Base-by-base conservation (phyloP, 2,888 invertebrate genomes). In the Carabus problematicus region DNA sequence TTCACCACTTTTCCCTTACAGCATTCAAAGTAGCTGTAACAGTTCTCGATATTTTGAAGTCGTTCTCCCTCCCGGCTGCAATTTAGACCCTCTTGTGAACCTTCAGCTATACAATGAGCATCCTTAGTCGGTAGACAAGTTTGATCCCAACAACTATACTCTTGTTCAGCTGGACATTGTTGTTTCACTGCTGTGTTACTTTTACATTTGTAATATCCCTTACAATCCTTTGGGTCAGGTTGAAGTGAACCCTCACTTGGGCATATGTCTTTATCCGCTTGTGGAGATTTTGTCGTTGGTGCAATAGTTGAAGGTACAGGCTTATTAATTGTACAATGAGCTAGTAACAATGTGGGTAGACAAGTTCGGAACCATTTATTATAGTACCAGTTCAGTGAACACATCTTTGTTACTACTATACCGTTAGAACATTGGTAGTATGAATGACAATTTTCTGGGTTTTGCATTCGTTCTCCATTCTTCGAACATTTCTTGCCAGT, bases 301-400 rank as follows among this genome's bases (percentile, higher is more conserved):
- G 63, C 49, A 18, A 18, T 11, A 0, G 9, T 41, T 41, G 52
- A 3, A 9, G 63, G 19, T 63, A 41, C 49, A 42, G 52, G 54
- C 40, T 16, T 8, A 19, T 52, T 52, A 40, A 8, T 54, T 49
- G 39, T 54, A 40, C n/a, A n/a, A 16, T 18, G 9, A 54, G 63
- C 1, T 29, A 29, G 29, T 29, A 29, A 29, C 6, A 29, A 29
- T 29, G 43, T 42, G 29, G 67, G 19, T 16, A 29, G 14, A 54
- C 67, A 67, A 19, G 42, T 54, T 8, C 40, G 3, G 16, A 67
- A 67, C 67, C 67, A 67, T 60, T 60, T 67, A 18, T 52, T 67
- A 29, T 60, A 67, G 19, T 11, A 67, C 59, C 41, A 14, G 4
- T 54, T 60, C 11, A 43, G 3, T 11, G 8, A 0, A 52, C 67